Evolutionary conservation across 2,113 vertebrate species (phyloP).

Genomic region (Nycticorax nycticorax): DNA sequence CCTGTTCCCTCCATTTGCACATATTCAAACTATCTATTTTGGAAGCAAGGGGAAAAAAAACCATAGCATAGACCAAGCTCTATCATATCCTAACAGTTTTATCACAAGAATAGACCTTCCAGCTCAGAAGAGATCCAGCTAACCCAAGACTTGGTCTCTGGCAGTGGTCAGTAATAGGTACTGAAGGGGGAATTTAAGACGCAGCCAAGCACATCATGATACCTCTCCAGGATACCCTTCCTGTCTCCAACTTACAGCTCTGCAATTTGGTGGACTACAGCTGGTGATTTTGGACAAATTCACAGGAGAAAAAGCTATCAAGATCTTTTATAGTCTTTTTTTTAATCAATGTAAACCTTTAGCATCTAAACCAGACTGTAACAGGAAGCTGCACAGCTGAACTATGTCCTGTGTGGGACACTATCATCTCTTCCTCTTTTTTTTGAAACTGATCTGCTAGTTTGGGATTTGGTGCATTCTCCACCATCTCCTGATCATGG

Average conservation of each 20-base stretch:
- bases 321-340: neutral
- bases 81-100: neutral
- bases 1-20: neutral
- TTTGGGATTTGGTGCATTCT: neutral
- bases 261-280: neutral
- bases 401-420: neutral
- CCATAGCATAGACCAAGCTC: neutral
- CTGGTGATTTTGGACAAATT: neutral
- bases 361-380: neutral
- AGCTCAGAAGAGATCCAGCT: neutral
- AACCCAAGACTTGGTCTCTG: neutral
- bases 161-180: neutral
- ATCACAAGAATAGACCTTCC: neutral
- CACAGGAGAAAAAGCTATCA: neutral
- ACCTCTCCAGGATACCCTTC: neutral
- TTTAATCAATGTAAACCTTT: neutral
- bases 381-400: neutral
- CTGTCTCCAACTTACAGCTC: neutral
- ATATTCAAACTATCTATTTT: neutral
- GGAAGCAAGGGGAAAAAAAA: accelerated
- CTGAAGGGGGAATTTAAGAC: neutral
- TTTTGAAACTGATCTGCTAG: neutral
- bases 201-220: neutral
- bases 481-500: neutral
- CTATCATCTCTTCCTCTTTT: neutral